Percentiles rank a stretch among this genome's conserved stretches.
phyloP scores from a whole-genome alignment of 2,113 vertebrate genomes.

The Eulemur macaco region DNA sequence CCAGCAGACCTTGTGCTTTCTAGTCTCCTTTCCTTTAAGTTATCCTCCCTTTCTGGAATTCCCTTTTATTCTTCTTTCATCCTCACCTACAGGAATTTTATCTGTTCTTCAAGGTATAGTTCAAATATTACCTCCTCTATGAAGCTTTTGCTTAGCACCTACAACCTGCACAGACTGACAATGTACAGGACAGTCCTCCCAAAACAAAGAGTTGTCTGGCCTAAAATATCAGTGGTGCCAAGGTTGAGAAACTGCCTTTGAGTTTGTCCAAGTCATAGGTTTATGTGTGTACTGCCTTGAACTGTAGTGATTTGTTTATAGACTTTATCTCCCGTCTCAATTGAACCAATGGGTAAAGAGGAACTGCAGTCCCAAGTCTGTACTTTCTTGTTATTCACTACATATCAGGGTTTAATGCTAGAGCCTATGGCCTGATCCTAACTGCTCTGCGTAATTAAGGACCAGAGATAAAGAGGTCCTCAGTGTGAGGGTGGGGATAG shows the following conservation, averaged over 20 bases:
- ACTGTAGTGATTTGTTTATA: constrained; percentile 22
- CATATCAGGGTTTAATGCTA: background rate
- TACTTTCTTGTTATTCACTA: constrained; percentile 30
- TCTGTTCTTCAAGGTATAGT: background rate
- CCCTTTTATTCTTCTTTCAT: background rate
- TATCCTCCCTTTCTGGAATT: background rate
- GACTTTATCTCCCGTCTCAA: background rate
- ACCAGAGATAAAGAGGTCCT: background rate
- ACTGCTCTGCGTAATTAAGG: background rate
- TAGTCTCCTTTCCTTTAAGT: background rate
- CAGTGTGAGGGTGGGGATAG: background rate
- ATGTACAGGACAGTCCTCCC: background rate
- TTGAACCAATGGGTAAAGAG: constrained; percentile 42
- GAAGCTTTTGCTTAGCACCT: background rate
- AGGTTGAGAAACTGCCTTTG: background rate
- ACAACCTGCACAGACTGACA: background rate
- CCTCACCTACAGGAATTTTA: background rate
- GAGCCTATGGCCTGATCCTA: background rate
- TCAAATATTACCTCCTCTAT: background rate
- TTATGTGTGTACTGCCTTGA: background rate
- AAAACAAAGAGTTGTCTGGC: background rate
- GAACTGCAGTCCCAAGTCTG: background rate
- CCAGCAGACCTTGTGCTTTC: background rate
- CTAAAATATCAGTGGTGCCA: background rate
- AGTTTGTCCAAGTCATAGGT: background rate